Percentiles rank a stretch among this genome's conserved stretches.
phyloP scores from a whole-genome alignment of 2,113 vertebrate species.

The Isichthys henryi region DNA sequence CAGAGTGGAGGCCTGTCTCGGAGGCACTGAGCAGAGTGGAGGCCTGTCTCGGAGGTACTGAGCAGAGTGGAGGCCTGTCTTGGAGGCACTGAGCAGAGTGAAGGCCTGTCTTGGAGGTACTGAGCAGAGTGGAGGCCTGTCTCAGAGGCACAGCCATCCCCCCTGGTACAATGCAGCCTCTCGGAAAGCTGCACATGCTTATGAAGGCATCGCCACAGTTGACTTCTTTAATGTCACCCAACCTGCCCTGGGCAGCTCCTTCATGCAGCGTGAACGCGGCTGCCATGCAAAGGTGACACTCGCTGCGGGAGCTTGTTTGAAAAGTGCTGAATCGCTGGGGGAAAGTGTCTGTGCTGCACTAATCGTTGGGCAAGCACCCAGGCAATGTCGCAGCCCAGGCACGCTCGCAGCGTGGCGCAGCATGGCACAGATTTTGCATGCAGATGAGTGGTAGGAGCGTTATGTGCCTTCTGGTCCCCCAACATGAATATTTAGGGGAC shows the following conservation, averaged over 20 bases:
- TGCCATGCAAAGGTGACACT: slow-evolving; percentile 40
- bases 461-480: slow-evolving; percentile 53
- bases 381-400: not conserved
- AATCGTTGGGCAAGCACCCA: slow-evolving; percentile 26
- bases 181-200: slow-evolving; percentile 36
- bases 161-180: slow-evolving; percentile 27
- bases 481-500: slow-evolving; percentile 60
- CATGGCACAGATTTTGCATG: slow-evolving; percentile 16
- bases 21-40: not conserved
- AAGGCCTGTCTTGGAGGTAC: not conserved
- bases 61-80: not conserved
- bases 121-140: not conserved
- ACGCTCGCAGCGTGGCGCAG: not conserved
- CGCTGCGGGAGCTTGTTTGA: slow-evolving; percentile 53
- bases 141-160: slow-evolving; percentile 18
- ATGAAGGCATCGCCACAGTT: slow-evolving; percentile 41
- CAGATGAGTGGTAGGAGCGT: slow-evolving; percentile 35
- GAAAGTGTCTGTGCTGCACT: slow-evolving; percentile 54
- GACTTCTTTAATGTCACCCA: slow-evolving; percentile 30
- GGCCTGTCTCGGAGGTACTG: not conserved
- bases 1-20: not conserved
- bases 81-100: slow-evolving; percentile 1
- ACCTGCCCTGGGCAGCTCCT: slow-evolving; percentile 44
- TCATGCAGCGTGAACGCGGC: slow-evolving; percentile 34
- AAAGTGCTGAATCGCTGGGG: slow-evolving; percentile 62